These are phyloP conservation scores for Brachypteracias leptosomus DNA, from an alignment of 2,113 vertebrate genomes.

Conservation along the genomic window DNA sequence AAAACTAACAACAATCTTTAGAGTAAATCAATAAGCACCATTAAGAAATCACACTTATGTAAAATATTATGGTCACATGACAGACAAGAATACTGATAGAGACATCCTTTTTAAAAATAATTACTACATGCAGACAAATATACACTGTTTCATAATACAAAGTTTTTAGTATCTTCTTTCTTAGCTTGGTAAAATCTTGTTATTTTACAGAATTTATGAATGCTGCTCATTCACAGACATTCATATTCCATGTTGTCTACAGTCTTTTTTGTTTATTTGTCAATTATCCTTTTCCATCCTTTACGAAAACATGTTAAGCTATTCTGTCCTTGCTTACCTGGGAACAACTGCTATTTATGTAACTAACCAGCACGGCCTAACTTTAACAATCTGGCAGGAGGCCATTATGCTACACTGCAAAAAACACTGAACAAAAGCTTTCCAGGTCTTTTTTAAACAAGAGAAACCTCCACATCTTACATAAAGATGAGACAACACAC, in stretches of 20 bases:
- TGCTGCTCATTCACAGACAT: background rate
- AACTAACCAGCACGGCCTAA: background rate
- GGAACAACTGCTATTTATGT: constrained; percentile 17
- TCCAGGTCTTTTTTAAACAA: constrained; percentile 12
- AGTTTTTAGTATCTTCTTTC: background rate
- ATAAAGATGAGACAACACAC: background rate
- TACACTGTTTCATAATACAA: background rate
- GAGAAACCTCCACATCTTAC: background rate
- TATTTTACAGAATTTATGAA: background rate
- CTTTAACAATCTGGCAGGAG: background rate
- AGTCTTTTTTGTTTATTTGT: background rate
- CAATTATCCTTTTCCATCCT: background rate
- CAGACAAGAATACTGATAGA: background rate
- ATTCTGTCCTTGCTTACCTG: background rate
- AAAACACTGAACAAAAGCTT: constrained; percentile 42
- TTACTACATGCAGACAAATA: background rate
- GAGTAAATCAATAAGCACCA: background rate
- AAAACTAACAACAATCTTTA: background rate
- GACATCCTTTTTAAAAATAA: background rate
- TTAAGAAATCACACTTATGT: background rate
- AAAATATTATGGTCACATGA: background rate
- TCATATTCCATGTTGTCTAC: background rate
- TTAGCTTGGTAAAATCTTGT: background rate
- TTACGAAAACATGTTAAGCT: background rate
- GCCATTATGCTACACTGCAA: background rate